Base-by-base conservation (phyloP, 2,888 invertebrate genomes). In the Meliscaeva auricollis region DNA sequence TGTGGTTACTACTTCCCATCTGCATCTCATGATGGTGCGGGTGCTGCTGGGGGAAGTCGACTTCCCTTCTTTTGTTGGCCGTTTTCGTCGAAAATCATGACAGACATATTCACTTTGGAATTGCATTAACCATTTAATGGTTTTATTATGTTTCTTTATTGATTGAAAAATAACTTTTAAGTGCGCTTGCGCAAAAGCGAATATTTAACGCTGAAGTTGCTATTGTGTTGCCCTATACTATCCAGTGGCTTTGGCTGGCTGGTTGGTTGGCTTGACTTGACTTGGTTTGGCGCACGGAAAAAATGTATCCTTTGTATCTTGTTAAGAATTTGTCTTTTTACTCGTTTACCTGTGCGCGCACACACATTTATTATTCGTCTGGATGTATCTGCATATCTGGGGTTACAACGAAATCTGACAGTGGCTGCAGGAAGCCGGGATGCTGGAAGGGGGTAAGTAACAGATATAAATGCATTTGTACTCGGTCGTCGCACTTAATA, bases 401-500 rank as follows among this genome's bases (percentile, higher is more conserved):
- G 44, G 50, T 26, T 48, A 56, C 26, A 41, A 9, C 20, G 9
- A 26, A 52, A 26, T 26, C 68, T 26, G 52, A 64, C 64, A 64
- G 46, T 30, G 17, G 17, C 26, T 11, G 48, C 22, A 68, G 66
- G 4, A 1, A 11, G 4, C 0, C 35, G 13, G 32, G 64, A 35
- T 8, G 70, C 20, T 17, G 64, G 64, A n/a, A 38, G 60, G 70
- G 62, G 82, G 50, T 6, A 48, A 44, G 72, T 72, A 72, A 60
- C 75, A 76, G 76, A 80, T 85, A 80, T 69, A 80, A 80, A 85
- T 85, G 80, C 85, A 85, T 85, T 80, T 76, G 80, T 85, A 80
- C 80, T 60, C 85, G 85, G 85, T 87, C 89, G 88, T 91, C 90
- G 91, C 91, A 91, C 91, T 91, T 91, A 91, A 90, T 91, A 91